Evolutionary conservation across 2,113 vertebrate species (phyloP), one percentile per base, ranked within the genome.

Genomic region (Caranx melampygus): DNA sequence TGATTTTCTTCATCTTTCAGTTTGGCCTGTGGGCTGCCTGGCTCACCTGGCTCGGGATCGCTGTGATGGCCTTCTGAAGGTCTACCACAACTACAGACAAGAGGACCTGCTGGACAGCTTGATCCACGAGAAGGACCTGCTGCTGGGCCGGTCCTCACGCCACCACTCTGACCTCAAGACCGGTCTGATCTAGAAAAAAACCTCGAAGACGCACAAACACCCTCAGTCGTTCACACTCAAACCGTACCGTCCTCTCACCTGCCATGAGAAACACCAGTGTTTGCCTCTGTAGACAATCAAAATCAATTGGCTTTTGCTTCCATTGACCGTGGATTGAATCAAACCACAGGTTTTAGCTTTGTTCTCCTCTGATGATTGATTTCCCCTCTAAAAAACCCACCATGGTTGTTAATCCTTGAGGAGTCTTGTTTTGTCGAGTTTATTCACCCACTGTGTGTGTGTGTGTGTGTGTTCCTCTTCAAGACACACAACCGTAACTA

Each of bases 11-110:
- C 35, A 9, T 42, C 60, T 67, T 91, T 40, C 79, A 99, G 98
- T 98, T 98, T 59, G 98, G 97, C 57, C 94, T 99, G 64, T 99
- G 98, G 98, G 97, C 97, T 40, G 95, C 96, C 7, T 99, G 98
- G 98, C 93, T 99, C 86, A 95, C 96, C 52, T 99, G 98, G 98
- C 92, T 99, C 47, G 97, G 95, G 55, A 96, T 98, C 74, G 94
- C 97, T 13, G 90, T 95, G 68, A 93, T 99, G 94, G 97, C 98
- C 65, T 99, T 99, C 93, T 99, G 89, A 98, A 97, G 87, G 98
- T 99, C 55, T 98, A 98, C 91, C 96, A 97, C 90, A 99, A 96
- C 94, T 97, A 96, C 93, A 96, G 98, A 68, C 97, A 98, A 92
- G 97, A 98, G 83, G 97, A 98, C 88, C 95, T 99, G 82, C 94